These are phyloP conservation scores for Nothura maculosa DNA, from an alignment of 2,797 vertebrate genomes.

Conservation along the genomic window DNA sequence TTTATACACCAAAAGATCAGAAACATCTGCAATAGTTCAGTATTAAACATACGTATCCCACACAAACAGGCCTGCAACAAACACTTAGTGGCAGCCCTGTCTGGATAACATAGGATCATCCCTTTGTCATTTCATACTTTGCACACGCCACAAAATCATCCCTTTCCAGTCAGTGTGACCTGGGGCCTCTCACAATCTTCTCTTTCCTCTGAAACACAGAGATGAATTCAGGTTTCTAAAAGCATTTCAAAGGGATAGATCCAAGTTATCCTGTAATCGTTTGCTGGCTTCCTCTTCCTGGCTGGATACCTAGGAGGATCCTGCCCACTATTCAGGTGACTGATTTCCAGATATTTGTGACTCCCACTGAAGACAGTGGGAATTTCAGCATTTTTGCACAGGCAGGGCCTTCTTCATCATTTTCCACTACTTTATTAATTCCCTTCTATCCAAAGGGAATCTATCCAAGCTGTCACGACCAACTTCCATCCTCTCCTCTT, in stretches of 20 bases:
- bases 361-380: neutral
- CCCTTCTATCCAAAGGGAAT: neutral
- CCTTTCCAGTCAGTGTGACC: neutral
- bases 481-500: neutral
- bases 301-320: neutral
- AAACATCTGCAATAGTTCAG: neutral
- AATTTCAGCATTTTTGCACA: neutral
- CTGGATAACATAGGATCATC: neutral
- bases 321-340: neutral
- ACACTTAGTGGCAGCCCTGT: neutral
- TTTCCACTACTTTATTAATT: neutral
- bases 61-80: neutral
- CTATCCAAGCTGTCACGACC: neutral
- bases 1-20: neutral
- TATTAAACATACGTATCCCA: neutral
- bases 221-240: neutral
- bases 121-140: neutral
- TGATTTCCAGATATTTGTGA: neutral
- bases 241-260: neutral
- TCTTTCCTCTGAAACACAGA: neutral
- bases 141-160: neutral
- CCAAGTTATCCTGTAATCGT: neutral
- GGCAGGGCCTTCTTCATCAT: neutral
- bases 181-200: accelerated
- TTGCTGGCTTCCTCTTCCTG: accelerated